A percentile compares a stretch with the other conserved stretches of the same genome.
These are phyloP conservation scores for Argyresthia albistria DNA, from an alignment of 2,888 invertebrate species.

Conservation along the genomic window DNA sequence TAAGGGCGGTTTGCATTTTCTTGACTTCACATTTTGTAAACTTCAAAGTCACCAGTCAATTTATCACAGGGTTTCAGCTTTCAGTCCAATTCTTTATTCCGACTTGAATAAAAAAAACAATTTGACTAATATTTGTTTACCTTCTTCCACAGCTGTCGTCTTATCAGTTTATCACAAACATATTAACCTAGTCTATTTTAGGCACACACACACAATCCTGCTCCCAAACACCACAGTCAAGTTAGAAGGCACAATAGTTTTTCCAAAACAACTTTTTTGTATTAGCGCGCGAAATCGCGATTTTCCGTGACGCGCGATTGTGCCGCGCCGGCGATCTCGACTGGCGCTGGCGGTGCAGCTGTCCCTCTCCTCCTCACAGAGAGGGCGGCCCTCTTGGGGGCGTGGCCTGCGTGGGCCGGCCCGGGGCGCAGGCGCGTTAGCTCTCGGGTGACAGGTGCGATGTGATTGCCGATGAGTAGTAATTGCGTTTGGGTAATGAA, in stretches of 20 bases:
- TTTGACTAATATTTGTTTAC: not conserved
- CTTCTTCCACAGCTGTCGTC: too few species aligned
- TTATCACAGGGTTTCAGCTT: too few species aligned
- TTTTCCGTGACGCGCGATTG: constrained; percentile 42
- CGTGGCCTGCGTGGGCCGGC: constrained; percentile 40
- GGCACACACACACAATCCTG: not conserved
- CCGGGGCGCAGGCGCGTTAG: constrained; percentile 4
- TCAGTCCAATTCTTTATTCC: not conserved
- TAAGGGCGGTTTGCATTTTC: not conserved
- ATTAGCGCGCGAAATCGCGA: constrained; percentile 12
- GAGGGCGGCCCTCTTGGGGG: constrained; percentile 46
- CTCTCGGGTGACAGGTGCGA: constrained; percentile 1
- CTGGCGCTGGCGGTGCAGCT: constrained; percentile 24
- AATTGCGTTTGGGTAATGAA: too few species aligned
- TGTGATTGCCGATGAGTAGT: not conserved
- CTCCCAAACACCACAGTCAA: not conserved
- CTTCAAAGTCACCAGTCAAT: too few species aligned
- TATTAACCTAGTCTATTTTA: not conserved
- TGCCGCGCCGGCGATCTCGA: constrained; percentile 52
- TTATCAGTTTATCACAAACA: too few species aligned
- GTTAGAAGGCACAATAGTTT: not conserved
- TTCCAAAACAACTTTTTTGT: not conserved
- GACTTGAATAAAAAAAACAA: not conserved
- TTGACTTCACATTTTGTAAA: not conserved
- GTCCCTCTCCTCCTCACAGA: constrained; percentile 33